Percentiles rank a stretch among this genome's conserved stretches.
Evolutionary conservation across 1,140 invertebrate species (phyloP).

Genomic region (Cephus cinctus): DNA sequence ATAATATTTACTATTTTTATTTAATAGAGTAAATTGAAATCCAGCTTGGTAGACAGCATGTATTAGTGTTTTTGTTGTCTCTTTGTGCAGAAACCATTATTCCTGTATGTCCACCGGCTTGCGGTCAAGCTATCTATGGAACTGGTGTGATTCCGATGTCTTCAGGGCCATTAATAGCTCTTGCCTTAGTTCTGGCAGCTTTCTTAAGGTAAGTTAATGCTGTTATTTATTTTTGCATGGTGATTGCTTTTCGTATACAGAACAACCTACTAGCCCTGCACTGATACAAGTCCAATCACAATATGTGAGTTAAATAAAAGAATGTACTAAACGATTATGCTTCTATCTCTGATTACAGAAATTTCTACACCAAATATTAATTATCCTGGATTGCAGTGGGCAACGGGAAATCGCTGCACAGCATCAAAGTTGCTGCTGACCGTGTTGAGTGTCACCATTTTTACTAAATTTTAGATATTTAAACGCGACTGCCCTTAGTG

Average conservation of each 20-base stretch:
- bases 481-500: slow-evolving; percentile 12
- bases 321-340: neutral
- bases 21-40: too few relatives aligned
- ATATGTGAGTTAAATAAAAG: neutral
- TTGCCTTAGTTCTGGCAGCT: slow-evolving; percentile 48
- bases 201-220: slow-evolving; percentile 45
- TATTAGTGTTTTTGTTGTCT: slow-evolving; percentile 44
- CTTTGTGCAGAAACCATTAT: slow-evolving; percentile 79
- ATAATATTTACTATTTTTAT: slow-evolving; percentile 8
- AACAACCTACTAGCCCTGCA: slow-evolving; percentile 2
- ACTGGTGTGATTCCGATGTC: slow-evolving; percentile 53
- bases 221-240: slow-evolving; percentile 8
- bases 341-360: slow-evolving; percentile 57
- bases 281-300: neutral
- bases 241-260: neutral
- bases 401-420: slow-evolving; percentile 28
- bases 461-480: slow-evolving; percentile 34
- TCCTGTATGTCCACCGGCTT: slow-evolving; percentile 89
- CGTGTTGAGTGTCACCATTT: slow-evolving; percentile 24
- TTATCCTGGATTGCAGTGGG: slow-evolving; percentile 59
- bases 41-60: slow-evolving; percentile 44
- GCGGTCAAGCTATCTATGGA: slow-evolving; percentile 70
- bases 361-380: slow-evolving; percentile 71
- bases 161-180: slow-evolving; percentile 45
- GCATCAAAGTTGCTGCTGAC: slow-evolving; percentile 39